Evolutionary conservation across 1,140 invertebrate species (phyloP), one percentile per base, ranked within the genome.

Genomic region (Pogonus chalceus): DNA sequence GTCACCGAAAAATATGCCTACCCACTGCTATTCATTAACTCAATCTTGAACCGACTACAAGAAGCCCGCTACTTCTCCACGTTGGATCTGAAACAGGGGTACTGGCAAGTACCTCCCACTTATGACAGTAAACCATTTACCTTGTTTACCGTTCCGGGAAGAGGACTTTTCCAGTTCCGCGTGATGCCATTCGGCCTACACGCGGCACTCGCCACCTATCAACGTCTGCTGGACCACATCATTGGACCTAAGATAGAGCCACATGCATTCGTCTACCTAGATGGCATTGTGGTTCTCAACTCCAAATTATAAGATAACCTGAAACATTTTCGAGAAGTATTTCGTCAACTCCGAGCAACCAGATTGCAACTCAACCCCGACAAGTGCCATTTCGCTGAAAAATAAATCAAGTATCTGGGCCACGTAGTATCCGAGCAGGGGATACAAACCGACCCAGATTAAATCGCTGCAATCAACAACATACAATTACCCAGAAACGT

Each of bases 161-260:
- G 53, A 18, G 66, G 64, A 1, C 55, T 62, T n/a, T 72, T 53
- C 49, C 53, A 70, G 35, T 72, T 64, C 52, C 46, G 51, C 9
- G 52, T 58, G 1, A 62, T 70, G 58, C 67, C 70, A 2, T 69
- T 70, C 53, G 69, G 72, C 0, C 54, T 74, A 0, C 55, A 55
- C 22, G 69, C 67, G 56, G 58, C 58, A 1, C 58, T 63, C 2
- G 62, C 67, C 0, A 61, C 57, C 1, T 56, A 31, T n/a, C 58
- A 69, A 51, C 24, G 64, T 49, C 23, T 62, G 2, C 58, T 67
- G 53, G 60, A 69, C 31, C 20, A 20, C 7, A 20, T 52, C 9
- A 57, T 49, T 26, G 43, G 39, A 22, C 52, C 52, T 12, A 20
- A 20, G 20, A 21, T 55, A 9, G 54, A 51, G 18, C 48, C 54